These are phyloP conservation scores for Mobula hypostoma DNA, from an alignment of 2,113 vertebrate genomes.

Conservation along the genomic window DNA sequence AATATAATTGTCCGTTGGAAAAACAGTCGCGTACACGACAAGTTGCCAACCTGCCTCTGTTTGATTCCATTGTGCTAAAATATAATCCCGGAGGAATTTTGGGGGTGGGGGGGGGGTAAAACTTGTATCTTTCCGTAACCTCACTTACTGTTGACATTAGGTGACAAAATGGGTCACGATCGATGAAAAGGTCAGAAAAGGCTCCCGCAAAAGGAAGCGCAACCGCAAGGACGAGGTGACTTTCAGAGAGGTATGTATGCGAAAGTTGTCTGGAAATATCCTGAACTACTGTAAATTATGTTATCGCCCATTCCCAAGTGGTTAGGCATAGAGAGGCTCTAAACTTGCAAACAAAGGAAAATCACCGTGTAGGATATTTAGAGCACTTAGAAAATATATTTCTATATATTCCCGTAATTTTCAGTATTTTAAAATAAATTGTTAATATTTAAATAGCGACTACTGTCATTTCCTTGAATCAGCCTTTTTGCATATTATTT, in stretches of 20 bases:
- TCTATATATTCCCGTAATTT: not conserved
- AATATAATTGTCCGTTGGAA: not conserved
- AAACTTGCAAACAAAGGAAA: not conserved
- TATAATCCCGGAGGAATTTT: no score
- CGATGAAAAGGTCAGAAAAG: conserved; percentile 67
- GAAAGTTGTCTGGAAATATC: not conserved
- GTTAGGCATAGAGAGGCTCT: not conserved
- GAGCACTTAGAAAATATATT: not conserved
- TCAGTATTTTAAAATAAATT: not conserved
- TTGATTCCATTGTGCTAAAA: no score
- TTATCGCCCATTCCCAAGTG: conserved; percentile 7
- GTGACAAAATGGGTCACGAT: conserved; percentile 81
- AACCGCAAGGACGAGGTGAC: conserved; percentile 53
- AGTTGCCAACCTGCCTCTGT: not conserved
- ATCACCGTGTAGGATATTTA: not conserved
- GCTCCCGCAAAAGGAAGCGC: conserved; percentile 67
- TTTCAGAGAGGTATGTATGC: conserved; percentile 74
- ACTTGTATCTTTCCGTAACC: conserved; percentile 40
- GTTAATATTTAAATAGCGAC: not conserved
- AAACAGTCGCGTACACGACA: not conserved
- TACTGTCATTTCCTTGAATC: not conserved
- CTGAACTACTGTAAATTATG: conserved; percentile 36
- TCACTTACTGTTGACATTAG: conserved; percentile 61
- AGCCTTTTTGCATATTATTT: not conserved
- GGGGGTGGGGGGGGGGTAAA: not conserved